Evolutionary conservation across 2,888 invertebrate genomes (phyloP).

Genomic region (Drosophila mayaguana): DNA sequence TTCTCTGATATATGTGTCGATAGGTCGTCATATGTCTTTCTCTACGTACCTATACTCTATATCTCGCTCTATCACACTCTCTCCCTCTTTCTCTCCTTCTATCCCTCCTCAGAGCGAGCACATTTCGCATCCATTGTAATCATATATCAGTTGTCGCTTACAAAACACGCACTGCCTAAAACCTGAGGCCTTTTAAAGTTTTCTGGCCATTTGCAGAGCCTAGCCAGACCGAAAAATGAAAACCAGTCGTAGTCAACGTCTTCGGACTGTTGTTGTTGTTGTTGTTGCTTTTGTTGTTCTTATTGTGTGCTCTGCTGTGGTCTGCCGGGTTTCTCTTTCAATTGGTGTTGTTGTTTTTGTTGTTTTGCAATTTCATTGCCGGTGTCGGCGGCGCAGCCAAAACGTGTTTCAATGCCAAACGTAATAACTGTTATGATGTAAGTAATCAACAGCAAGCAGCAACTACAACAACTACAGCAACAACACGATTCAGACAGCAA

Average conservation of each 20-base stretch:
- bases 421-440: constrained; percentile 81
- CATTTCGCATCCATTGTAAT: neutral
- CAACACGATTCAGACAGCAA: constrained; percentile 10
- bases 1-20: no score
- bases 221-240: constrained; percentile 17
- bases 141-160: constrained; percentile 17
- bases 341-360: constrained; percentile 33
- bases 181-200: constrained; percentile 31
- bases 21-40: neutral
- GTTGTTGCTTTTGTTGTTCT: constrained; percentile 36
- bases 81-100: neutral
- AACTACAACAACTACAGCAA: constrained; percentile 33
- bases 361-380: constrained; percentile 75
- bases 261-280: constrained; percentile 25
- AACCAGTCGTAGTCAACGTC: constrained; percentile 41
- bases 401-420: constrained; percentile 82
- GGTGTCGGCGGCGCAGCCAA: constrained; percentile 57
- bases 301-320: constrained; percentile 30
- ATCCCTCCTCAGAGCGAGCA: neutral
- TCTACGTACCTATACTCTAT: neutral
- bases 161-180: constrained; percentile 24
- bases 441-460: constrained; percentile 51
- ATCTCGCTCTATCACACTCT: neutral
- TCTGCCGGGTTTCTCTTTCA: constrained; percentile 60
- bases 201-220: constrained; percentile 34